These are phyloP conservation scores for Xanthia icteritia DNA, from an alignment of 2,888 invertebrate species.

Conservation along the genomic window DNA sequence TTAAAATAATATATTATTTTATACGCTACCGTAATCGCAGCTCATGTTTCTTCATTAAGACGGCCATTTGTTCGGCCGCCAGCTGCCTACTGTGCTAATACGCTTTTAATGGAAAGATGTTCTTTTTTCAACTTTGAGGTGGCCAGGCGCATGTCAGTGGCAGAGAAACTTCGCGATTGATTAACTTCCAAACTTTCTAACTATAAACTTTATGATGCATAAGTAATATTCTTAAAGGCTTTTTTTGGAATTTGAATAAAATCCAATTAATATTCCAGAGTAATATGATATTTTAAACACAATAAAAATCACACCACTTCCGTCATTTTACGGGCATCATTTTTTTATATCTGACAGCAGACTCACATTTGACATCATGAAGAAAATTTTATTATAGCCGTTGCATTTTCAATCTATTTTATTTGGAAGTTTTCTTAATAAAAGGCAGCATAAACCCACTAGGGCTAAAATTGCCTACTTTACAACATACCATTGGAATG, in stretches of 20 bases:
- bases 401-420: not conserved
- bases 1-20: constrained; percentile 81
- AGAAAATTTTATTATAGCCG: not conserved
- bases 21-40: constrained; percentile 78
- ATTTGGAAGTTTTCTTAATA: not conserved
- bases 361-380: not conserved
- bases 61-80: constrained; percentile 80
- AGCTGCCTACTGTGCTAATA: constrained; percentile 83
- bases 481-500: not conserved
- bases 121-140: constrained; percentile 64
- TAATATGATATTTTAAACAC: constrained; percentile 16
- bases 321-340: not conserved
- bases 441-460: not conserved
- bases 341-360: not conserved
- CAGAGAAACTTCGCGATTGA: constrained; percentile 61
- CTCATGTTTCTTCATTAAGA: constrained; percentile 84
- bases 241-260: constrained; percentile 23
- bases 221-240: constrained; percentile 8
- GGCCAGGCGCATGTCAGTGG: constrained; percentile 36
- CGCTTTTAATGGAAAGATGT: constrained; percentile 79
- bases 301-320: constrained; percentile 28
- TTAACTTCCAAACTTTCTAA: constrained; percentile 58
- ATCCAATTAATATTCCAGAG: constrained; percentile 26
- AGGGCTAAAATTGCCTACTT: not conserved
- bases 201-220: constrained; percentile 54